Conservation (phyloP, 30 jellyfish, hydroid and myxozoan genomes). For the Sanderia malayensis region DNA sequence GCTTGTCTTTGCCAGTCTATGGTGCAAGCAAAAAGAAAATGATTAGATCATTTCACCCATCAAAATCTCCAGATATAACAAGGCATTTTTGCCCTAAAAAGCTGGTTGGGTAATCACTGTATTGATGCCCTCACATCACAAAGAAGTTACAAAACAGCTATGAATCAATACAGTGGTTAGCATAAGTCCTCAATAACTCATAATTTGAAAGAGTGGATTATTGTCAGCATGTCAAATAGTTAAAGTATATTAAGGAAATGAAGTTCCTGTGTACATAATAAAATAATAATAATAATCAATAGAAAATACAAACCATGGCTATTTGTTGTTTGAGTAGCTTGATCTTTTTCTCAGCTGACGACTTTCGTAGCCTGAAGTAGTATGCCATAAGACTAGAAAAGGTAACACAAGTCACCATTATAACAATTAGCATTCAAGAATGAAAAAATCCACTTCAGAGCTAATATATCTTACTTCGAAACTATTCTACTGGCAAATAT, state of each 20-base stretch:
- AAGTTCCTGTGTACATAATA: too few species aligned
- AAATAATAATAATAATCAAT: too few species aligned
- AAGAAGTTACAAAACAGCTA: too few species aligned
- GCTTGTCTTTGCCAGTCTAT: constrained; percentile 91
- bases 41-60: too few species aligned
- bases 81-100: too few species aligned
- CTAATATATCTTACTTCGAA: not conserved
- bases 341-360: constrained; percentile 88
- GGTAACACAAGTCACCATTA: not conserved
- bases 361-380: constrained; percentile 80
- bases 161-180: not conserved
- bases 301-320: constrained; percentile 54
- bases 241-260: not conserved
- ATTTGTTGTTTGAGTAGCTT: constrained; percentile 78
- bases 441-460: not conserved
- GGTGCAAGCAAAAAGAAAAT: too few species aligned
- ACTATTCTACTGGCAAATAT: not conserved
- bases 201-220: not conserved
- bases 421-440: not conserved
- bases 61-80: too few species aligned
- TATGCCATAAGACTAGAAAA: constrained; percentile 96
- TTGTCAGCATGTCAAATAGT: not conserved
- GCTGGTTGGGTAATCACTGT: too few species aligned
- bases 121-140: too few species aligned
- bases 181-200: not conserved